A percentile compares a stretch with the other conserved stretches of the same genome.
Evolutionary conservation across 1,140 invertebrate species (phyloP).

Genomic region (Ips typographus): DNA sequence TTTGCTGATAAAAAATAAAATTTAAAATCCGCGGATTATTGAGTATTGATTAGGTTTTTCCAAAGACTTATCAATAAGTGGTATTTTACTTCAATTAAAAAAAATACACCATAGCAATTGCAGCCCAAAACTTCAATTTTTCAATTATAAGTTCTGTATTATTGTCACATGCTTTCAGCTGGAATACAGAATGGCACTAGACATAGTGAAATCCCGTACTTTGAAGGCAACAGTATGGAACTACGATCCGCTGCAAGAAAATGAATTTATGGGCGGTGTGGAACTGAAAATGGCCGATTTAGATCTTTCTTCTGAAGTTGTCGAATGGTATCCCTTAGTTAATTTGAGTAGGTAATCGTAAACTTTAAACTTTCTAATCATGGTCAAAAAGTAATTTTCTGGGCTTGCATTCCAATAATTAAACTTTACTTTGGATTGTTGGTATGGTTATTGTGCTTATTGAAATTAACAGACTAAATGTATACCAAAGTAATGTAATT

Average conservation of each 20-base stretch:
- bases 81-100: slow-evolving; percentile 35
- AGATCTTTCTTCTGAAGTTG: slow-evolving; percentile 74
- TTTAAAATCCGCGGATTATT: no score
- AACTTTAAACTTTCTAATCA: not conserved
- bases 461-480: not conserved
- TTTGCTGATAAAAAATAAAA: no score
- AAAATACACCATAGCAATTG: no score
- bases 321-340: slow-evolving; percentile 76
- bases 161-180: slow-evolving; percentile 58
- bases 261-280: slow-evolving; percentile 90
- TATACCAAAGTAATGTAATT: slow-evolving; percentile 24
- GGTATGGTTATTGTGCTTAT: not conserved
- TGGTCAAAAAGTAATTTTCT: not conserved
- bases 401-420: not conserved
- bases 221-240: slow-evolving; percentile 94
- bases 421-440: no score
- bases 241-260: slow-evolving; percentile 92
- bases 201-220: slow-evolving; percentile 71
- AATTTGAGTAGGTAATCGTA: slow-evolving; percentile 54
- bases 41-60: no score
- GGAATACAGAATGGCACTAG: slow-evolving; percentile 83
- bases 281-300: slow-evolving; percentile 72
- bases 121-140: no score
- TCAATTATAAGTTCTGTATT: no score
- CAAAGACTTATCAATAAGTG: not conserved